Conservation (phyloP, 2,113 vertebrate species). For the Theropithecus gelada region DNA sequence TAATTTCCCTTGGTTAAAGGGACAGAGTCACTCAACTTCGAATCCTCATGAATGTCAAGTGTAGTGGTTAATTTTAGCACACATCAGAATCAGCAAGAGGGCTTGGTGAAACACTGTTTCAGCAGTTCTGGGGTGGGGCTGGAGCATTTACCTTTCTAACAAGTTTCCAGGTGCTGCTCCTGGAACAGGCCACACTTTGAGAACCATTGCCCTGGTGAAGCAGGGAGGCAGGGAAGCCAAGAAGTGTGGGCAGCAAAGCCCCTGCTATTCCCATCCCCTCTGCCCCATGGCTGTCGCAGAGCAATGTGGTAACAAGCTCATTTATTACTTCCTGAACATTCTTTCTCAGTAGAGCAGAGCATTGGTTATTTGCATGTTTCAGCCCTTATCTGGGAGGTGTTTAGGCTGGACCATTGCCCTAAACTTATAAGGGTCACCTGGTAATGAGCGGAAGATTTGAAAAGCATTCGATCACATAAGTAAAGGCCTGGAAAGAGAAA, state of each 20-base stretch:
- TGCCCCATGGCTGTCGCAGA: background rate
- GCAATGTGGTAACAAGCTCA: background rate
- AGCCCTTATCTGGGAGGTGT: background rate
- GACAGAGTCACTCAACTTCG: background rate
- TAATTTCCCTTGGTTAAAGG: background rate
- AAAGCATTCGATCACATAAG: background rate
- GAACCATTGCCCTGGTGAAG: background rate
- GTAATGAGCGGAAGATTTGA: constrained; percentile 31
- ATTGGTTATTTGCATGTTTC: background rate
- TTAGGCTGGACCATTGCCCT: background rate
- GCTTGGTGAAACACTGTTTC: background rate
- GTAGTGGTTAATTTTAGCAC: background rate
- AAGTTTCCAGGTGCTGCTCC: background rate
- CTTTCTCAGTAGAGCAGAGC: background rate
- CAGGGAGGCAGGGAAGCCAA: background rate
- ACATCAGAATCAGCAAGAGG: background rate
- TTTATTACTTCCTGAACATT: background rate
- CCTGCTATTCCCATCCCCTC: too few relatives aligned
- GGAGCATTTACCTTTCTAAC: background rate
- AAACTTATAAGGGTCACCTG: background rate
- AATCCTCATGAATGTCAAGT: background rate
- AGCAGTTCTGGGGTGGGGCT: background rate
- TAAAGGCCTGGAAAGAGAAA: constrained; percentile 23
- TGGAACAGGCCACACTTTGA: background rate
- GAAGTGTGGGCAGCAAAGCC: background rate